phyloP scores from a whole-genome alignment of 2,113 vertebrate species.

The Ondatra zibethicus region DNA sequence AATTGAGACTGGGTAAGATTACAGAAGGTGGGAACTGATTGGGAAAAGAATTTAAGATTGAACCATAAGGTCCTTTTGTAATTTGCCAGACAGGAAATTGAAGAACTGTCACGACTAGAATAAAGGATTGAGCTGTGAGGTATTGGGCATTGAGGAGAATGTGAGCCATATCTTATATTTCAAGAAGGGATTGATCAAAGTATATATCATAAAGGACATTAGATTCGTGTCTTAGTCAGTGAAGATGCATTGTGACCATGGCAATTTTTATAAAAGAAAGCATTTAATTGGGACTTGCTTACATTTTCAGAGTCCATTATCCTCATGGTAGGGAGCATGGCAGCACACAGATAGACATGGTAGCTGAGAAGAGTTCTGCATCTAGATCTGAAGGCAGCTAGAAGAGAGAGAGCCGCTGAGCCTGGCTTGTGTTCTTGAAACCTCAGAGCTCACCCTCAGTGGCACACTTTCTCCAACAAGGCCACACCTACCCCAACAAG shows the following conservation, averaged over 20 bases:
- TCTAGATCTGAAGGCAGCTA: not conserved
- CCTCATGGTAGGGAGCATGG: not conserved
- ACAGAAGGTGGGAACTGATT: not conserved
- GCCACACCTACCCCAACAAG: not conserved
- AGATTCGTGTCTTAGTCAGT: not conserved
- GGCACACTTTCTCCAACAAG: not conserved
- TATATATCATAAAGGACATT: not conserved
- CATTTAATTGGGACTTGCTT: not conserved
- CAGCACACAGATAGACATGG: not conserved
- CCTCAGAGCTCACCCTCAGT: not conserved
- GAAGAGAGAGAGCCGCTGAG: not conserved
- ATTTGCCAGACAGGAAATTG: slow-evolving; percentile 21
- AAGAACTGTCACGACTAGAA: slow-evolving; percentile 35
- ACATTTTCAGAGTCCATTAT: not conserved
- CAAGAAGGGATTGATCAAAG: not conserved
- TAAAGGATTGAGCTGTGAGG: not conserved
- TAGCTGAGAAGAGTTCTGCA: not conserved
- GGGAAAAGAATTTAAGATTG: not conserved
- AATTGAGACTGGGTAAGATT: not conserved
- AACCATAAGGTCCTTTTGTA: slow-evolving; percentile 11
- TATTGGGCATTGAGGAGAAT: not conserved
- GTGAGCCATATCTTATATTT: slow-evolving; percentile 40
- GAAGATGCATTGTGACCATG: not conserved
- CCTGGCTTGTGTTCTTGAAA: not conserved
- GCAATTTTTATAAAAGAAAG: not conserved